Conservation (phyloP, 37 sponge, comb jelly and placozoan genomes). For the Ianthella basta region DNA sequence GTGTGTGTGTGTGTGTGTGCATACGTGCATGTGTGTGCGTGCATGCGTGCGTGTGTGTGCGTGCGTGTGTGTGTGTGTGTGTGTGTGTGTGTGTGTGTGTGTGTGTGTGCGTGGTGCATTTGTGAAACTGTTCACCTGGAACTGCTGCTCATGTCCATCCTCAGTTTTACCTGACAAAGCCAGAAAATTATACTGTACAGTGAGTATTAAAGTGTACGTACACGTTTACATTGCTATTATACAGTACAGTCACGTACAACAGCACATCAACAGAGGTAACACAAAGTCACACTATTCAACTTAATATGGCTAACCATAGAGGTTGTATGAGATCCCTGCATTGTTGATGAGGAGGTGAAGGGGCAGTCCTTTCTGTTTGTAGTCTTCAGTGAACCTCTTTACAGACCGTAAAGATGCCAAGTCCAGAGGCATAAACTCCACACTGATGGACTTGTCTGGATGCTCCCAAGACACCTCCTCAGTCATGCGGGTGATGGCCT, state of each 20-base stretch:
- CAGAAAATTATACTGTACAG: no score
- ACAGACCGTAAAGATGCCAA: slow-evolving; percentile 70
- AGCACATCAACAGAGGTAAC: no score
- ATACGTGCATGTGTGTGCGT: no score
- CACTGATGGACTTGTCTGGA: slow-evolving; percentile 48
- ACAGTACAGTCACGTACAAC: no score
- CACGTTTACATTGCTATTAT: no score
- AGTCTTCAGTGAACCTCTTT: slow-evolving; percentile 59
- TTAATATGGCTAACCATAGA: slow-evolving; percentile 5
- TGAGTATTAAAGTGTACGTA: no score
- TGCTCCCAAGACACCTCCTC: slow-evolving; percentile 31
- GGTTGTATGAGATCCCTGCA: slow-evolving; percentile 66
- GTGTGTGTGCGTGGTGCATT: no score
- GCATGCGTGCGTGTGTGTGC: no score
- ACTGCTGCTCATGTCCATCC: slow-evolving; percentile 22
- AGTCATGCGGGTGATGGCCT: slow-evolving; percentile 65
- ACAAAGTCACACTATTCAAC: no score
- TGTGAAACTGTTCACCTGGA: background rate
- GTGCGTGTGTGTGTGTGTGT: no score
- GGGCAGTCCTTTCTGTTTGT: slow-evolving; percentile 66
- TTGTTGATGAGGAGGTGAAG: slow-evolving; percentile 86
- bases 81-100: no score
- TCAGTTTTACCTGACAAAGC: background rate
- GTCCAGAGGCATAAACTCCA: slow-evolving; percentile 78
- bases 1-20: slow-evolving; percentile 23